Conservation (phyloP, 1,140 invertebrate species). For the Lucilia cuprina region DNA sequence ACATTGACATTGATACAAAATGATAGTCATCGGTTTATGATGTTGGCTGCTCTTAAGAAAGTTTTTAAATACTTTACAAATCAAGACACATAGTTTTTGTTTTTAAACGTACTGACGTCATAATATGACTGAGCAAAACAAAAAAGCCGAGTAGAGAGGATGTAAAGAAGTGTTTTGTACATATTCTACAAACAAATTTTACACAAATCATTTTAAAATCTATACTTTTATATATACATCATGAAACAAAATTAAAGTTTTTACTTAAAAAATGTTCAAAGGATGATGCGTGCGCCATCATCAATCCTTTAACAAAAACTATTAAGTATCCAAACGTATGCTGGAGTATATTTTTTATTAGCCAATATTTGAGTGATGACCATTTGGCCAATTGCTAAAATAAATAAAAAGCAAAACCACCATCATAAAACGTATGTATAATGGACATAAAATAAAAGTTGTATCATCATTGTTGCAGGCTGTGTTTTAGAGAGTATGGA, state of each 20-base stretch:
- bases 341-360: conserved; percentile 17
- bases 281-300: neutral
- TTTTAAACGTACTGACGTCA: neutral
- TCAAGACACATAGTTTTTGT: too few relatives aligned
- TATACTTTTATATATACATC: too few relatives aligned
- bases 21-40: conserved; percentile 5
- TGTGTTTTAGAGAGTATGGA: neutral
- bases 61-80: too few relatives aligned
- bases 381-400: conserved; percentile 24
- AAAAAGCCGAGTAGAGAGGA: neutral
- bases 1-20: neutral
- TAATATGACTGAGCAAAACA: neutral
- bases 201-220: neutral
- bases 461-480: neutral
- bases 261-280: neutral
- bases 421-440: neutral
- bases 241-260: too few relatives aligned
- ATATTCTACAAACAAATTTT: neutral
- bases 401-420: neutral
- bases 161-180: neutral
- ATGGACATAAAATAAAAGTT: neutral
- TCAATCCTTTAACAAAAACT: conserved; percentile 16
- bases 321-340: neutral
- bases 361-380: conserved; percentile 12
- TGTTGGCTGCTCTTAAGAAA: neutral